phyloP scores from a whole-genome alignment of 2,113 vertebrate species.

The Corapipo altera region DNA sequence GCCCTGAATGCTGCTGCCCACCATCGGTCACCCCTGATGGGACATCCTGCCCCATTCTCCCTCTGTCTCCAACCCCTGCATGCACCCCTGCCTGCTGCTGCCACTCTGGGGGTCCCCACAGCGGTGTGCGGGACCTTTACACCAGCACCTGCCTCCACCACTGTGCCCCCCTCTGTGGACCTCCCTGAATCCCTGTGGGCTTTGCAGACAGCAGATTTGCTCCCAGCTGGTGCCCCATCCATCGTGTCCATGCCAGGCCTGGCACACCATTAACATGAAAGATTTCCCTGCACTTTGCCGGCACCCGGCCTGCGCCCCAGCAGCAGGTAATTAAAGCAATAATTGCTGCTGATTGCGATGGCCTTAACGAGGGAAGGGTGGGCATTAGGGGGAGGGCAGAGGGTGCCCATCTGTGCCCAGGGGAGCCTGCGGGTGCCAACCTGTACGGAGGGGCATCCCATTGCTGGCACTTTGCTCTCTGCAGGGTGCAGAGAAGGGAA shows the following conservation, averaged over 20 bases:
- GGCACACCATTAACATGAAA: conserved; percentile 75
- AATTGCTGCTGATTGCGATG: conserved; percentile 76
- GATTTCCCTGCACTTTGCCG: conserved; percentile 72
- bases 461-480: neutral
- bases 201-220: conserved; percentile 31
- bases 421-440: neutral
- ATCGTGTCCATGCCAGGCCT: conserved; percentile 61
- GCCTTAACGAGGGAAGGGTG: conserved; percentile 65
- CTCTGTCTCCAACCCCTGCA: neutral
- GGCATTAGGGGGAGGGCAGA: neutral
- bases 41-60: neutral
- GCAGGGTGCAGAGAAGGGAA: neutral
- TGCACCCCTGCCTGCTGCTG: neutral
- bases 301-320: conserved; percentile 56
- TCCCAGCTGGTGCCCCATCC: conserved; percentile 73
- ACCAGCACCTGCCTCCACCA: neutral
- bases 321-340: conserved; percentile 82
- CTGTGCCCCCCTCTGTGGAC: neutral
- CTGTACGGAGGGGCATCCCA: neutral
- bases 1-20: neutral
- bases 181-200: neutral
- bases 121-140: rapidly evolving
- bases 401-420: neutral
- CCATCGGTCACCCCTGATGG: rapidly evolving
- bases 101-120: neutral